Conservation (phyloP, 1,140 invertebrate species). For the Rhizoglyphus robini region DNA sequence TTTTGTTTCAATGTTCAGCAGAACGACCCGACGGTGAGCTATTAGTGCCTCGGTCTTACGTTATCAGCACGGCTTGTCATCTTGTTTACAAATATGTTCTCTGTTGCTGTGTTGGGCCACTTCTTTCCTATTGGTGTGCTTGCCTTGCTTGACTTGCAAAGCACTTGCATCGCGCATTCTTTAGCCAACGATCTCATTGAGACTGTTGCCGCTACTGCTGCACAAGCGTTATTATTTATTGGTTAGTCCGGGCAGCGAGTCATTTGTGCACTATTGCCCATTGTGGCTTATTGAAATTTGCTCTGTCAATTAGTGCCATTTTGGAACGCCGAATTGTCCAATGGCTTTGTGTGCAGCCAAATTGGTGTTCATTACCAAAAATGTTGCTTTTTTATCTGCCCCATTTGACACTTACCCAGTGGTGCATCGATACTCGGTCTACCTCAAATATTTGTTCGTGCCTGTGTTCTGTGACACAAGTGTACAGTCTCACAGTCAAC, state of each 20-base stretch:
- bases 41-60: too few relatives aligned
- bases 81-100: too few relatives aligned
- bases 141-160: too few relatives aligned
- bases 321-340: neutral
- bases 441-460: constrained; percentile 6
- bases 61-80: too few relatives aligned
- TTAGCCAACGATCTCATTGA: too few relatives aligned
- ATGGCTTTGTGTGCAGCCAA: neutral
- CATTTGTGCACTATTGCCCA: neutral
- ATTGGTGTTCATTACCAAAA: constrained; percentile 5
- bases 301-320: neutral
- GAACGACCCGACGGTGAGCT: too few relatives aligned
- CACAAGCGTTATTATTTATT: neutral
- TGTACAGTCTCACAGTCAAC: neutral
- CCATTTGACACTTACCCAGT: constrained; percentile 9
- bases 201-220: too few relatives aligned
- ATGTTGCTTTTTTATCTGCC: neutral
- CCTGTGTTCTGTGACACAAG: neutral
- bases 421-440: neutral
- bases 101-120: too few relatives aligned
- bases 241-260: neutral
- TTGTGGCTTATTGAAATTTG: neutral
- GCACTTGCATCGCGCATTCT: too few relatives aligned
- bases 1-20: too few relatives aligned
- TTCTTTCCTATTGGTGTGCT: too few relatives aligned